These are phyloP conservation scores for Pycnomerus fuliginosus DNA, from an alignment of 2,888 invertebrate species.

Conservation along the genomic window DNA sequence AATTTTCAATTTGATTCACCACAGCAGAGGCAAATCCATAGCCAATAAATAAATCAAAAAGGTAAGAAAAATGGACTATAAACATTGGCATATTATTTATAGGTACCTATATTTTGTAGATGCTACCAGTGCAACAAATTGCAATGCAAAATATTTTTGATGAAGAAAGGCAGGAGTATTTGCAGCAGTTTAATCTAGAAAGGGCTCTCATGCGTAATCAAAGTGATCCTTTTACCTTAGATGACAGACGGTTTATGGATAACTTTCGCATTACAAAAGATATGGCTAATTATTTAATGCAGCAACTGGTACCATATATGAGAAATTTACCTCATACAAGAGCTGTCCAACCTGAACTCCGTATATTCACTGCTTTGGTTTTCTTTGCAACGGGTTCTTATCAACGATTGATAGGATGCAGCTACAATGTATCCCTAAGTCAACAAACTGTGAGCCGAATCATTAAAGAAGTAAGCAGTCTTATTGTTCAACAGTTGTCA, in stretches of 20 bases:
- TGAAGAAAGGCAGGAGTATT: background rate
- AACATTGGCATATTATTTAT: too few relatives aligned
- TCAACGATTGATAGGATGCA: constrained; percentile 1
- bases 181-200: background rate
- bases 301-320: background rate
- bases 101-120: too few relatives aligned
- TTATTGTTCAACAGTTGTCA: constrained; percentile 4
- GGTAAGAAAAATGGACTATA: too few relatives aligned
- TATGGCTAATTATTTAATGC: background rate
- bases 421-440: constrained; percentile 3
- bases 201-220: background rate
- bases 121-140: background rate
- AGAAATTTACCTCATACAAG: too few relatives aligned
- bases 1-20: too few relatives aligned
- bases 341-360: background rate
- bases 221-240: background rate
- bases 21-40: too few relatives aligned
- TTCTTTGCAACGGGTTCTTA: constrained; percentile 9
- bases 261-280: background rate
- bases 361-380: constrained; percentile 2
- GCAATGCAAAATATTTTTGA: background rate
- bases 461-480: constrained; percentile 4
- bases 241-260: background rate
- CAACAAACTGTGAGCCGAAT: constrained; percentile 4
- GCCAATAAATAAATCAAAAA: too few relatives aligned